A percentile compares a stretch with the other conserved stretches of the same genome.
Conservation (phyloP, 2,797 vertebrate genomes). For the Melanotaenia pygmaea region DNA sequence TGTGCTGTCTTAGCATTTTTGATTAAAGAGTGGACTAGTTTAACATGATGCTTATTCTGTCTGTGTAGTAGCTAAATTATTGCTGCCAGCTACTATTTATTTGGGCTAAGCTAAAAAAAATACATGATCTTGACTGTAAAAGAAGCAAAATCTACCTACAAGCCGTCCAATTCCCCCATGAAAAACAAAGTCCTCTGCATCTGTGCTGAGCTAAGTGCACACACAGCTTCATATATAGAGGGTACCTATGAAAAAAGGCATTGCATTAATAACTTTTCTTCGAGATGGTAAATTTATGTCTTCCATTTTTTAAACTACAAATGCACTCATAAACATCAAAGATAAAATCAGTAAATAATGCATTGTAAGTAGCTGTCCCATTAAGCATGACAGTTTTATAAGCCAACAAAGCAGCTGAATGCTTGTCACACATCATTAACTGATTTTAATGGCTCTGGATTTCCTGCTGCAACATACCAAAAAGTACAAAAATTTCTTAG, state of each 20-base stretch:
- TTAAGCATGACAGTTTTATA: not conserved
- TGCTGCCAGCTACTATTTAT: conserved; percentile 9
- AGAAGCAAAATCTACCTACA: conserved; percentile 5
- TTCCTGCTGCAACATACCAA: not conserved
- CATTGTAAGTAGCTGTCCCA: not conserved
- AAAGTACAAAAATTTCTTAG: not conserved
- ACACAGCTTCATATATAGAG: not conserved
- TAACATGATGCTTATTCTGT: not conserved
- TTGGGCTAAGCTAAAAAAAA: conserved; percentile 18
- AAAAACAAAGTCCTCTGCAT: not conserved
- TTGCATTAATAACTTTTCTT: not conserved
- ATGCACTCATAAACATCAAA: not conserved
- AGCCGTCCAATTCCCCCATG: not conserved
- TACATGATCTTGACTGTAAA: not conserved
- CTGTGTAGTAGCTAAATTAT: not conserved
- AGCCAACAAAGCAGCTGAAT: not conserved
- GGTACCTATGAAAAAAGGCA: not conserved
- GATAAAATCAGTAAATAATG: not conserved
- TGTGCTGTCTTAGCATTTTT: conserved; percentile 24
- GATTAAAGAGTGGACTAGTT: conserved; percentile 6
- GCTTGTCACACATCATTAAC: not conserved
- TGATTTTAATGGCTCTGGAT: conserved; percentile 5
- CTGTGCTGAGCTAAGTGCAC: not conserved
- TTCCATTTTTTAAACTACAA: not conserved
- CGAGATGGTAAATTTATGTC: not conserved